phyloP scores from a whole-genome alignment of 2,113 vertebrate species.

The Sphyrna mokarran region DNA sequence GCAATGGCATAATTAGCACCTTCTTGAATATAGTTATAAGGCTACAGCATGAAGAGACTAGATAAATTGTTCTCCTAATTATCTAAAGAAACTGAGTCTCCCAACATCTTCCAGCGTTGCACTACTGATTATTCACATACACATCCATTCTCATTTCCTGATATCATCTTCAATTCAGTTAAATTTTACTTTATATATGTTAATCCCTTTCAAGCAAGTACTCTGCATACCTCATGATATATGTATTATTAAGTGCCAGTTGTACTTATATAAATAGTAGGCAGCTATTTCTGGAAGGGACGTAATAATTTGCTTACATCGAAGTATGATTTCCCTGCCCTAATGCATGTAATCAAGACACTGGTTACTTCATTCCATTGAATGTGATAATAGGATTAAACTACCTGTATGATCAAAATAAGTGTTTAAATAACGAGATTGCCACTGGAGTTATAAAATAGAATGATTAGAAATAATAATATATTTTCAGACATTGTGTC shows the following conservation, averaged over 20 bases:
- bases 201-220: neutral
- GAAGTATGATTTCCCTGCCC: neutral
- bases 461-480: neutral
- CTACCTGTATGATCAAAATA: neutral
- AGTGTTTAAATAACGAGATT: neutral
- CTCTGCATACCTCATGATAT: neutral
- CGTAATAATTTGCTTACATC: neutral
- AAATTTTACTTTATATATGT: neutral
- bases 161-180: neutral
- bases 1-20: neutral
- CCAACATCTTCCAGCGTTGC: neutral
- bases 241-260: neutral
- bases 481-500: neutral
- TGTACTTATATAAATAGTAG: neutral
- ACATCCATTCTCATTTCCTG: neutral
- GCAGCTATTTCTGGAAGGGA: neutral
- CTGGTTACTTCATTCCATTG: neutral
- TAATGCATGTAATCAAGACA: neutral
- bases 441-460: neutral
- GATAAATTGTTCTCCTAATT: neutral
- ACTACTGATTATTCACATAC: neutral
- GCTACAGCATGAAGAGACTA: neutral
- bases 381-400: neutral
- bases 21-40: neutral
- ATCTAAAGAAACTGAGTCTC: neutral